Evolutionary conservation across 2,113 vertebrate genomes (phyloP).

Genomic region (Ceuthmochares aereus): DNA sequence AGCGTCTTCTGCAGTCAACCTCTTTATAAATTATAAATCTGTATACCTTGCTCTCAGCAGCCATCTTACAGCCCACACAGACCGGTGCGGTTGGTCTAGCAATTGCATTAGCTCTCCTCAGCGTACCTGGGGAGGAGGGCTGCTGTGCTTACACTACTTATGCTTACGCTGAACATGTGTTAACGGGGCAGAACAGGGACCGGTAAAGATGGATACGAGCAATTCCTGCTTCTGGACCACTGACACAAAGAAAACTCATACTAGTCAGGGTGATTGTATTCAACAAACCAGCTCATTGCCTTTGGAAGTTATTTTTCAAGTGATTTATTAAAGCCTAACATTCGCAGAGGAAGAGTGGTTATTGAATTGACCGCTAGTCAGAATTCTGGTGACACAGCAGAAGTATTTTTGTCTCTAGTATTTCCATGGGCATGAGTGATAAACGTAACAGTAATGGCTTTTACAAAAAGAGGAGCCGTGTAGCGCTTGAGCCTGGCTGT

Average conservation of each 20-base stretch:
- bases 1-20: slow-evolving; percentile 21
- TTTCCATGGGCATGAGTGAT: background rate
- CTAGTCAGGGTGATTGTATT: background rate
- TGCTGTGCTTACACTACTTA: background rate
- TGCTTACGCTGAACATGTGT: rapidly evolving
- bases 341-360: background rate
- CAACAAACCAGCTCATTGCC: background rate
- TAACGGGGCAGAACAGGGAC: background rate
- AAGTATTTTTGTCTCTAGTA: background rate
- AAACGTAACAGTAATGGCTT: background rate
- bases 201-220: background rate
- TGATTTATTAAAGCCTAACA: background rate
- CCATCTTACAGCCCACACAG: slow-evolving; percentile 28
- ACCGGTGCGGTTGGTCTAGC: background rate
- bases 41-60: slow-evolving; percentile 26
- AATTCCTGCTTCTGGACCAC: background rate
- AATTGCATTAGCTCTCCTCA: background rate
- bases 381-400: background rate
- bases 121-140: background rate
- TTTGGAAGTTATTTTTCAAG: background rate
- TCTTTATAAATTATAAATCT: slow-evolving; percentile 61
- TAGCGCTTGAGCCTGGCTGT: background rate
- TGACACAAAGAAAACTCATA: background rate
- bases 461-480: background rate
- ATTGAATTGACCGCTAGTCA: background rate